Evolutionary conservation across 2,113 vertebrate species (phyloP), one percentile per base, ranked within the genome.

Genomic region (Catharus bicknelli): DNA sequence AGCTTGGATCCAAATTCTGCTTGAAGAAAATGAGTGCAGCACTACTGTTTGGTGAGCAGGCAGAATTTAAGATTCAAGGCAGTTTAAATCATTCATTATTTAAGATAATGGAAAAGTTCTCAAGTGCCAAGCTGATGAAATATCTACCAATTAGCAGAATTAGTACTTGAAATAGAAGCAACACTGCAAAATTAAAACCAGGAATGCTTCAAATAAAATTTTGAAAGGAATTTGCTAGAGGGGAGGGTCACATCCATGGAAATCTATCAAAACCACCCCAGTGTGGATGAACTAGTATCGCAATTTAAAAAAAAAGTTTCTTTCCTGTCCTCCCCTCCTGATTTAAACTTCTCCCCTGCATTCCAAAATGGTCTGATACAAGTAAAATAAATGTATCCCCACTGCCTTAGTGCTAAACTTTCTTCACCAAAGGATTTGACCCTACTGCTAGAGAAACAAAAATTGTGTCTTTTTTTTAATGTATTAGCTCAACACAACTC

Each of bases 21-120:
- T 80, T 72, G 69, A 84, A 75, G 88, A 81, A 40, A 86, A 30
- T 30, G 34, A 93, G n/a, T 57, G 77, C 73, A 82, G 86, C 86
- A 80, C 85, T 88, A 68, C 80, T 61, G 68, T 83, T 86, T 91
- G 88, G 40, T 83, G 82, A 91, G 90, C 83, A 83, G 79, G 92
- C 61, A 90, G 73, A 78, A 95, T 86, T 95, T 92, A 95, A 94
- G 88, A 93, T 93, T 91, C 93, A 86, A 91, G 88, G 92, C 91
- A 91, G 85, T 88, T 95, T 85, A 94, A 95, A 95, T 95, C 92
- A 96, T 95, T 92, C 80, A 96, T 95, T 96, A 95, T 94, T 95
- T 96, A 95, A 86, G 92, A 95, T 90, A 95, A 96, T 88, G 94
- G 94, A 96, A 95, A 96, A 95, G 86, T 90, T 95, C 95, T 95